These are phyloP conservation scores for Geotria australis DNA, from an alignment of 2,797 vertebrate species.

Conservation along the genomic window DNA sequence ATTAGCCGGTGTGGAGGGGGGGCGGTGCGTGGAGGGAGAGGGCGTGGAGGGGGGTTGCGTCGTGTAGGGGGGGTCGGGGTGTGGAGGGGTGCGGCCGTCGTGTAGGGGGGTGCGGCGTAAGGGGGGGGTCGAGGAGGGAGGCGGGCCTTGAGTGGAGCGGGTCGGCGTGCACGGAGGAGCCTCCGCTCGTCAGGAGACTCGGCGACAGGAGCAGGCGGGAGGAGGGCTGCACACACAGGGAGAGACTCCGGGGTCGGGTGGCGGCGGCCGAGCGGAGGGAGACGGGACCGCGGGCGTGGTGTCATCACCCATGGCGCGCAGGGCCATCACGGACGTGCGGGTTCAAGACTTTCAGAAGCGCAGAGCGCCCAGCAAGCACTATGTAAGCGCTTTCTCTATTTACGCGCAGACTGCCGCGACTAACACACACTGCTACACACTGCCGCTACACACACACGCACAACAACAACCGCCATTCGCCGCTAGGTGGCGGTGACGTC, in stretches of 20 bases:
- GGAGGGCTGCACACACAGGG: slow-evolving; percentile 1
- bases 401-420: too few species aligned
- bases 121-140: neutral
- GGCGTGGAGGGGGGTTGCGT: neutral
- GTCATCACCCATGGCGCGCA: slow-evolving; percentile 16
- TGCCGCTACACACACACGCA: too few species aligned
- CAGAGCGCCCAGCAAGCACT: slow-evolving; percentile 29
- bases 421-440: too few species aligned
- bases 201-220: slow-evolving; percentile 1
- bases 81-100: neutral
- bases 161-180: neutral
- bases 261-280: slow-evolving; percentile 2
- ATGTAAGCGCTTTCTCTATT: slow-evolving; percentile 19
- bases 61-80: neutral
- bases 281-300: slow-evolving; percentile 1
- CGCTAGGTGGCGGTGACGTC: too few species aligned
- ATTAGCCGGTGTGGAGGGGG: neutral
- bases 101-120: too few species aligned
- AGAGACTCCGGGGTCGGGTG: slow-evolving; percentile 2
- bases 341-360: slow-evolving; percentile 35
- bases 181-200: neutral
- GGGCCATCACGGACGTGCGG: slow-evolving; percentile 26
- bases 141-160: neutral
- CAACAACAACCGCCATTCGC: too few species aligned
- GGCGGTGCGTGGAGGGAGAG: neutral